phyloP scores from a whole-genome alignment of 2,113 vertebrate genomes.

The Todiramphus chloris region DNA sequence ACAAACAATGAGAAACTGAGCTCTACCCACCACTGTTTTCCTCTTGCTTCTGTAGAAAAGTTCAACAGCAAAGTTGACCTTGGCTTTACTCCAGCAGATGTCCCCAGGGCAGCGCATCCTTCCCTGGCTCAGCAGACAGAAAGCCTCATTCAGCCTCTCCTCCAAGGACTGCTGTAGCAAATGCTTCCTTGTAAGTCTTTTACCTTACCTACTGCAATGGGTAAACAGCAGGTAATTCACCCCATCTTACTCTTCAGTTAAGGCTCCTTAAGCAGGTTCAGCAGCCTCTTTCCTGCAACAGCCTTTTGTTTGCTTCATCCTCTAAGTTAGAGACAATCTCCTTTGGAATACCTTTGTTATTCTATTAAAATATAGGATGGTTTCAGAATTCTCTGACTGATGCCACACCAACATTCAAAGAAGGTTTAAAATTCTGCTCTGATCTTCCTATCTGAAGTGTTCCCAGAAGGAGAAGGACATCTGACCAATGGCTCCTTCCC shows the following conservation, averaged over 20 bases:
- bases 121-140: not conserved
- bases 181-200: not conserved
- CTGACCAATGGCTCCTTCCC: not conserved
- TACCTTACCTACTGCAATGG: not conserved
- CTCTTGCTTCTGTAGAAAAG: not conserved
- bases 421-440: not conserved
- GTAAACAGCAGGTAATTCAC: not conserved
- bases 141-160: not conserved
- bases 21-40: not conserved
- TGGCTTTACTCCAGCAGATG: not conserved
- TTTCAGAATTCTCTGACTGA: not conserved
- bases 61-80: not conserved
- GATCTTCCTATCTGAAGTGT: not conserved
- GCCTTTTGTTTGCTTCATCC: not conserved
- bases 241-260: not conserved
- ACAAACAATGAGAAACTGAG: not conserved
- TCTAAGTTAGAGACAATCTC: not conserved
- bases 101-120: not conserved
- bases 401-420: not conserved
- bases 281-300: not conserved
- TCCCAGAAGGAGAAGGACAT: not conserved
- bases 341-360: not conserved
- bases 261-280: not conserved
- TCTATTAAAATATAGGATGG: not conserved
- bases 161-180: not conserved